phyloP scores from a whole-genome alignment of 2,113 vertebrate species.

The Ondatra zibethicus region DNA sequence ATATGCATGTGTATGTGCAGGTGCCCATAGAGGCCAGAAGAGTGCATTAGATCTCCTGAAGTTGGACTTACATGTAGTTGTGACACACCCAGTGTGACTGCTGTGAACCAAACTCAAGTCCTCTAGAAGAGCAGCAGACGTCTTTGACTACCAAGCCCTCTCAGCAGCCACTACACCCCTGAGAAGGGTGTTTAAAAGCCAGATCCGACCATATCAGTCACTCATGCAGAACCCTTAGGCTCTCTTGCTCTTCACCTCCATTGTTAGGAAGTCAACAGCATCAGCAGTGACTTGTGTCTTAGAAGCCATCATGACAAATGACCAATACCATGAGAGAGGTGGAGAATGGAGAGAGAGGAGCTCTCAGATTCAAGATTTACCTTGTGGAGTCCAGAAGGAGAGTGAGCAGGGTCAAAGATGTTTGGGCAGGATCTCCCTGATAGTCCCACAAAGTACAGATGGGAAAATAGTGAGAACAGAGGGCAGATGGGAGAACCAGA shows the following conservation, averaged over 20 bases:
- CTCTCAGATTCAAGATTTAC: background rate
- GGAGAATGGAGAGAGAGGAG: background rate
- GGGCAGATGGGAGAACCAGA: background rate
- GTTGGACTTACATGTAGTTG: background rate
- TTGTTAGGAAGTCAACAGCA: background rate
- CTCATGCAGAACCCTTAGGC: background rate
- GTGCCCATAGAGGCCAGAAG: background rate
- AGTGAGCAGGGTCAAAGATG: background rate
- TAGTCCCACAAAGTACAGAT: background rate
- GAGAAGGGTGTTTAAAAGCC: background rate
- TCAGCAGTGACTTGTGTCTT: background rate
- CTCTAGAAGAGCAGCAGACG: background rate
- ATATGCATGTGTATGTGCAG: no score
- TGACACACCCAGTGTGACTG: background rate
- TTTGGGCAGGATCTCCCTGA: background rate
- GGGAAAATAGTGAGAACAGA: background rate
- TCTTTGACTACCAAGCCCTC: background rate
- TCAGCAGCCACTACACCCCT: background rate
- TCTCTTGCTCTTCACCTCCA: rapidly evolving
- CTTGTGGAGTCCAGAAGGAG: background rate
- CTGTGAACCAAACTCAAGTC: background rate
- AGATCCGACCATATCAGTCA: background rate
- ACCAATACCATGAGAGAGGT: background rate
- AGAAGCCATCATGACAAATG: background rate
- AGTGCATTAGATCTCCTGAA: background rate